phyloP scores from a whole-genome alignment of 2,888 invertebrate species.

The Erynnis tages region DNA sequence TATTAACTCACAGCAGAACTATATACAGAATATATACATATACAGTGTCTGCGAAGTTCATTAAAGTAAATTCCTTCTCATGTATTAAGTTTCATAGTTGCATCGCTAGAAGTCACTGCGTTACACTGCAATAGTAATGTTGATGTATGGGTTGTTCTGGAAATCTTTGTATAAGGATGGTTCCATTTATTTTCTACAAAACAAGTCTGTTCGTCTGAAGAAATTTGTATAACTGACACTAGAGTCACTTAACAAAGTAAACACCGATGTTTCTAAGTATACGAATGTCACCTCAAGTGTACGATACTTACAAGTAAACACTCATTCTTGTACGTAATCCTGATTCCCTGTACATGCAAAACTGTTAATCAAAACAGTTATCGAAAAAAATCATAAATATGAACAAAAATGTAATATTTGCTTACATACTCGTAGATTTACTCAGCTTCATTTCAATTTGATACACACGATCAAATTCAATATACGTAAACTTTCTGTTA shows the following conservation, averaged over 20 bases:
- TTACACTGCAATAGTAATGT: neutral
- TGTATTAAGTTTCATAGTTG: constrained; percentile 19
- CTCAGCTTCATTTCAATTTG: constrained; percentile 10
- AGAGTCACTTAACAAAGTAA: too few species aligned
- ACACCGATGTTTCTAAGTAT: too few species aligned
- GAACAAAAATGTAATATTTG: neutral
- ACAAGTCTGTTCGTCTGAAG: too few species aligned
- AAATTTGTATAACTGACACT: too few species aligned
- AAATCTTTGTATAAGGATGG: neutral
- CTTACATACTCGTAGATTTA: constrained; percentile 8
- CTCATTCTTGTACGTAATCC: too few species aligned
- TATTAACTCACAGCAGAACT: constrained; percentile 15
- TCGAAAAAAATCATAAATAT: neutral
- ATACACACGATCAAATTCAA: constrained; percentile 18
- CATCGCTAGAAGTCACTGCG: constrained; percentile 1
- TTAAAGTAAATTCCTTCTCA: constrained; percentile 23
- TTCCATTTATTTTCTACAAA: too few species aligned
- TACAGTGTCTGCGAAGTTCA: constrained; percentile 13
- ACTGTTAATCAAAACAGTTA: neutral
- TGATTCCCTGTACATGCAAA: too few species aligned
- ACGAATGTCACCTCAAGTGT: too few species aligned
- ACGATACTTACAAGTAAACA: too few species aligned
- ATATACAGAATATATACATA: too few species aligned
- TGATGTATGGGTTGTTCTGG: neutral
- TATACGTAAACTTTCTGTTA: constrained; percentile 16